phyloP scores from a whole-genome alignment of 2,797 vertebrate genomes.

The Rhynchotus rufescens region DNA sequence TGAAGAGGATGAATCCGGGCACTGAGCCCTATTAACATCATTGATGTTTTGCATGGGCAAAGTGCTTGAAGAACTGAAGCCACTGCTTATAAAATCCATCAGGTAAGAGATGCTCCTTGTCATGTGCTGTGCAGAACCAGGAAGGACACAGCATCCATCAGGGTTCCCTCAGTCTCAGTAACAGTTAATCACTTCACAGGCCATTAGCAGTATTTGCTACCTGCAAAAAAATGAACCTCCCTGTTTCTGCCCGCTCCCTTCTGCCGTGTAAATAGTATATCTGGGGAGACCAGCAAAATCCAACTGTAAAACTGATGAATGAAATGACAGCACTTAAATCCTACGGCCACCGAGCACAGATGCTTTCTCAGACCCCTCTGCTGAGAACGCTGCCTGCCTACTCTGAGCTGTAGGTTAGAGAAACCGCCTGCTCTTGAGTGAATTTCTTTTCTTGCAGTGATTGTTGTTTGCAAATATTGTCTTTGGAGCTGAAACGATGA shows the following conservation, averaged over 20 bases:
- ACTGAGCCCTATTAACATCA: neutral
- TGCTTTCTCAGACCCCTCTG: neutral
- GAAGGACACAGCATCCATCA: neutral
- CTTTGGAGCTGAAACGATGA: neutral
- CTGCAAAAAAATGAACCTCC: neutral
- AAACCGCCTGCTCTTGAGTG: neutral
- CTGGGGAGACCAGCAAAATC: neutral
- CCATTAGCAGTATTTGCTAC: neutral
- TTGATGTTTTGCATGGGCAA: neutral
- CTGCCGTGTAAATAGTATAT: neutral
- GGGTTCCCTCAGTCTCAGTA: neutral
- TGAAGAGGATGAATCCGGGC: neutral
- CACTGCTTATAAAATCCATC: neutral
- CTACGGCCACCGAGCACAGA: rapidly evolving
- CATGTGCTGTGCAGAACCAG: neutral
- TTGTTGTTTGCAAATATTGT: neutral
- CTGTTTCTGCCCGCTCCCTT: neutral
- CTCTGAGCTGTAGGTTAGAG: neutral
- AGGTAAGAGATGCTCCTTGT: neutral
- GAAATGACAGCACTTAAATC: neutral
- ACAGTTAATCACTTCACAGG: neutral
- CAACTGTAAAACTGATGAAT: neutral
- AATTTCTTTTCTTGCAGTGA: neutral
- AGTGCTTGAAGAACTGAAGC: neutral
- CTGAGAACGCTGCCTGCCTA: neutral